A percentile compares a stretch with the other conserved stretches of the same genome.
Conservation (phyloP, 2,888 invertebrate genomes). For the Rhaphigaster nebulosa region DNA sequence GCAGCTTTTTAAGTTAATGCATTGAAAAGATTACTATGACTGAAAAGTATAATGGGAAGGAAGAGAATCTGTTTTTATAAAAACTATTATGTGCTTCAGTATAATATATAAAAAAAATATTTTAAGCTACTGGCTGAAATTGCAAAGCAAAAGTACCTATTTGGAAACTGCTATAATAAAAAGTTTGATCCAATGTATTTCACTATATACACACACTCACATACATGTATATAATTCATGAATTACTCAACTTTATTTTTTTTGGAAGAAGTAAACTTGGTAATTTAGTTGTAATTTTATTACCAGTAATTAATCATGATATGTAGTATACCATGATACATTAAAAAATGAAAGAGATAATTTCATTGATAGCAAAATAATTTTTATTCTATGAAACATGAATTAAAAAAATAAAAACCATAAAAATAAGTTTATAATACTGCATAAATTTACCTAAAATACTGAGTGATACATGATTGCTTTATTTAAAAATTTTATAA, state of each 20-base stretch:
- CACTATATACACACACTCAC: not conserved
- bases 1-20: not conserved
- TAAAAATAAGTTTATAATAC: not conserved
- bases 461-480: not conserved
- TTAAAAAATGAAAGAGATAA: not conserved
- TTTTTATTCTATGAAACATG: not conserved
- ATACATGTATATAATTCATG: not conserved
- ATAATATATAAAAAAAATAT: not conserved
- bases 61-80: not conserved
- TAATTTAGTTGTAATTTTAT: not conserved
- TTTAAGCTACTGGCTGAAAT: not conserved
- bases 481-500: not conserved
- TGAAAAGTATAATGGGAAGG: not conserved
- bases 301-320: not conserved
- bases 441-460: not conserved
- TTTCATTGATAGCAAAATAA: not conserved
- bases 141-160: not conserved
- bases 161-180: not conserved
- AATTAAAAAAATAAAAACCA: not conserved
- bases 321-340: not conserved
- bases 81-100: not conserved
- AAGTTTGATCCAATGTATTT: not conserved
- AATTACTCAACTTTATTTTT: not conserved
- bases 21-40: not conserved
- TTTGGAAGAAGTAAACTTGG: not conserved